phyloP scores from a whole-genome alignment of 2,113 vertebrate genomes.

The Chaetodon auriga region DNA sequence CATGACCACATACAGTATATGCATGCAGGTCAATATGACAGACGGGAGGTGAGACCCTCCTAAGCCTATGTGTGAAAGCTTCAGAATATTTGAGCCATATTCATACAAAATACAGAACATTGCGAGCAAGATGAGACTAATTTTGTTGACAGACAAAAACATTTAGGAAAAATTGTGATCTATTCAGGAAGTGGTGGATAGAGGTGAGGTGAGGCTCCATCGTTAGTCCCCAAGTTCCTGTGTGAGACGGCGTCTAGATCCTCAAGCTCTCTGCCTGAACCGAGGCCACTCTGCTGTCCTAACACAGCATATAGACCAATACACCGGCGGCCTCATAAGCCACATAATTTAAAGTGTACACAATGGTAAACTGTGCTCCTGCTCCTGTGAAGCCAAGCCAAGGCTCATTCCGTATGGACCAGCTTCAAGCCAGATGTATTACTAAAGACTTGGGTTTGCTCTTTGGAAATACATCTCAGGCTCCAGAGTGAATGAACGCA shows the following conservation, averaged over 20 bases:
- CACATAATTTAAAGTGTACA: constrained; percentile 42
- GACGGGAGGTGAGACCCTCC: not conserved
- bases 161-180: constrained; percentile 13
- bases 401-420: constrained; percentile 19
- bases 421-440: not conserved
- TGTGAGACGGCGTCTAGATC: constrained; percentile 4
- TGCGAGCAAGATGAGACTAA: not conserved
- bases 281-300: constrained; percentile 31
- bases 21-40: not conserved
- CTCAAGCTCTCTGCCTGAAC: constrained; percentile 16
- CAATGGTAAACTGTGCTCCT: constrained; percentile 30
- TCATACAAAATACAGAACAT: not conserved
- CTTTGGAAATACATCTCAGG: constrained; percentile 14
- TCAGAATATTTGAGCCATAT: not conserved
- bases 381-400: constrained; percentile 34
- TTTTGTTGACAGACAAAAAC: not conserved
- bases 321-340: constrained; percentile 30
- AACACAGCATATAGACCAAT: constrained; percentile 15
- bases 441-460: constrained; percentile 14
- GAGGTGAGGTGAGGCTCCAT: not conserved
- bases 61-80: not conserved
- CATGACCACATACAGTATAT: not conserved
- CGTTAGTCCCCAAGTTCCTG: not conserved
- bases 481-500: constrained; percentile 1
- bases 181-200: constrained; percentile 4